A percentile compares a stretch with the other conserved stretches of the same genome.
Evolutionary conservation across 2,888 invertebrate species (phyloP).

Genomic region (Agrotis segetum): DNA sequence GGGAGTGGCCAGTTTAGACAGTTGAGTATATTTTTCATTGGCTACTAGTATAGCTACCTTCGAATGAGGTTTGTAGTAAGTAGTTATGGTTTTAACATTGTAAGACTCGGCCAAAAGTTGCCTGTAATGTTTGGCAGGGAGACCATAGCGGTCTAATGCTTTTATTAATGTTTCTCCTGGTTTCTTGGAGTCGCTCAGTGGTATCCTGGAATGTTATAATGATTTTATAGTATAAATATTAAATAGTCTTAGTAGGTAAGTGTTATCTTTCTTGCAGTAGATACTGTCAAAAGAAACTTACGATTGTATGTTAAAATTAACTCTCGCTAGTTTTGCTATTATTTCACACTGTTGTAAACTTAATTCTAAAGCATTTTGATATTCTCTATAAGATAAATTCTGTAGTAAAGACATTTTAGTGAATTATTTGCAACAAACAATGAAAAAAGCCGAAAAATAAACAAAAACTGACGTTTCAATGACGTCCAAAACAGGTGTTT

Average conservation of each 20-base stretch:
- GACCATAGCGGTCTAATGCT: slow-evolving; percentile 79
- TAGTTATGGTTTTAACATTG: slow-evolving; percentile 71
- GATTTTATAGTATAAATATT: not conserved
- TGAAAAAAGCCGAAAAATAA: not conserved
- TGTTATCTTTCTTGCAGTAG: not conserved
- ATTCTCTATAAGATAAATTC: slow-evolving; percentile 79
- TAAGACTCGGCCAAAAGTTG: slow-evolving; percentile 68
- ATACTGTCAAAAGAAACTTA: slow-evolving; percentile 64
- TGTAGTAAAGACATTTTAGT: slow-evolving; percentile 81
- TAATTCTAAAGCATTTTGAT: slow-evolving; percentile 76
- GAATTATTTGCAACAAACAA: not conserved
- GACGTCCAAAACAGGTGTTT: slow-evolving; percentile 13
- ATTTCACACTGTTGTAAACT: slow-evolving; percentile 80
- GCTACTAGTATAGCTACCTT: slow-evolving; percentile 87
- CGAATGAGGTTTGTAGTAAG: slow-evolving; percentile 79
- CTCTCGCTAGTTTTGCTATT: slow-evolving; percentile 79
- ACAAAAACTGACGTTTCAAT: not conserved
- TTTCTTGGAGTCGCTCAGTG: slow-evolving; percentile 70
- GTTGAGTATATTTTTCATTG: slow-evolving; percentile 82
- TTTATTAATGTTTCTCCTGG: slow-evolving; percentile 84
- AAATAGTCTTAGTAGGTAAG: not conserved
- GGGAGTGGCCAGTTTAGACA: slow-evolving; percentile 84
- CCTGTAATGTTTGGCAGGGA: slow-evolving; percentile 73
- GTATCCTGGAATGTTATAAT: slow-evolving; percentile 72
- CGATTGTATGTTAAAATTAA: slow-evolving; percentile 68